Percentiles rank a stretch among this genome's conserved stretches.
phyloP scores from a whole-genome alignment of 2,113 vertebrate species.

The Saccopteryx leptura region DNA sequence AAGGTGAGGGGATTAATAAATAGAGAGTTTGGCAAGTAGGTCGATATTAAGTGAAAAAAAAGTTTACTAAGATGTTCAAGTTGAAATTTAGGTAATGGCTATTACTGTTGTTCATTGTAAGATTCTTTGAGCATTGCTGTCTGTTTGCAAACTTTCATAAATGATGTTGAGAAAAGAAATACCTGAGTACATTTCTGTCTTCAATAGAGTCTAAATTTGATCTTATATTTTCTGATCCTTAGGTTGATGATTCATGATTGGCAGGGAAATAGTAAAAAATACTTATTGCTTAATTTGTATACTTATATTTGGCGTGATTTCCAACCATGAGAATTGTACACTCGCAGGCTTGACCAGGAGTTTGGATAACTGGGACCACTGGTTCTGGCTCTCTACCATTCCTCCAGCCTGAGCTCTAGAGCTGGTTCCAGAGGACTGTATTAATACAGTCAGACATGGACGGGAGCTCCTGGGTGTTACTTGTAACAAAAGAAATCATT shows the following conservation, averaged over 20 bases:
- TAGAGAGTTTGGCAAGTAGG: background rate
- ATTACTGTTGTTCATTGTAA: background rate
- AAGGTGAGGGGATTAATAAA: background rate
- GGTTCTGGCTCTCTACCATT: background rate
- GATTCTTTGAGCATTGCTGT: background rate
- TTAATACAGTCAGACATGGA: background rate
- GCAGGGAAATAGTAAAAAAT: background rate
- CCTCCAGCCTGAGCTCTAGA: no score
- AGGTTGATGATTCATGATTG: background rate
- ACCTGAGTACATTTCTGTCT: background rate
- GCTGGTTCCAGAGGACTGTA: background rate
- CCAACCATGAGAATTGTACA: background rate
- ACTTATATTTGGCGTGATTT: background rate
- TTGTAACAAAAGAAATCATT: constrained; percentile 2
- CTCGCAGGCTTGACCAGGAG: background rate
- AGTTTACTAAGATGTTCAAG: constrained; percentile 36
- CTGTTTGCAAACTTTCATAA: constrained; percentile 1
- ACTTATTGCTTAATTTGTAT: background rate
- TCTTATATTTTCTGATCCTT: background rate
- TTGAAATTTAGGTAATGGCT: background rate
- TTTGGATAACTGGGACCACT: background rate
- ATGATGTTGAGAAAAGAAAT: background rate
- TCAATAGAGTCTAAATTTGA: background rate
- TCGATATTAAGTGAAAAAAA: background rate
- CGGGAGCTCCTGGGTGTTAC: background rate